Base-by-base conservation (phyloP, 2,797 vertebrate species). In the Phaenicophaeus curvirostris region DNA sequence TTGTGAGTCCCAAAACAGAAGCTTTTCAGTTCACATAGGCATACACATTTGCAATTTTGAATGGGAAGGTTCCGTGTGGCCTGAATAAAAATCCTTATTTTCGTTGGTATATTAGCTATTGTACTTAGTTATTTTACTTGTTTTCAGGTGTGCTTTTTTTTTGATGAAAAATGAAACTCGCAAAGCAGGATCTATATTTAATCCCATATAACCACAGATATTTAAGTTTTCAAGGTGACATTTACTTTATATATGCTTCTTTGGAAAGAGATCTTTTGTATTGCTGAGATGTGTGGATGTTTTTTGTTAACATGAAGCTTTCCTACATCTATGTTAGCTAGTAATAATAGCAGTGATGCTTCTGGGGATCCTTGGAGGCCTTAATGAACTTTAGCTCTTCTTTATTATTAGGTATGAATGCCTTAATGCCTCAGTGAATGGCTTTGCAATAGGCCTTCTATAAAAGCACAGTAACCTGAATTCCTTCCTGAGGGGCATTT, bases 221-320 rank as follows among this genome's bases (percentile, higher is more conserved):
- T 21, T 28, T 53, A 74, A 16, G 25, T 54, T 85, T 84, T 69
- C 39, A 61, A 57, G 28, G 13, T 31, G 71, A 20, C 0, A 1
- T 8, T 23, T 46, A 3, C 8, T 73, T 85, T 14, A 28, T 39
- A 9, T 44, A 10, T 62, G 16, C 15, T 61, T 16, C 25, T 82
- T 27, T 80, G 57, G 50, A 72, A 75, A 44, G 62, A 75, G 11
- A 35, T 55, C 19, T 13, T 87, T 75, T 37, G 15, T 35, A 8
- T 73, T 0, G 0, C 15, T 61, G 58, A 85, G 33, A 11, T 50
- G 9, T 16, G 8, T 33, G 33, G 23, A 41, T 12, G 6, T 15
- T 72, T 87, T 82, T 46, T 61, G 8, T 59, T 42, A 59, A 27
- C 6, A 9, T 18, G 20, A 73, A 67, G 44, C 7, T 87, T 76